Evolutionary conservation across 2,888 invertebrate genomes (phyloP).

Genomic region (Nomada ferruginata): DNA sequence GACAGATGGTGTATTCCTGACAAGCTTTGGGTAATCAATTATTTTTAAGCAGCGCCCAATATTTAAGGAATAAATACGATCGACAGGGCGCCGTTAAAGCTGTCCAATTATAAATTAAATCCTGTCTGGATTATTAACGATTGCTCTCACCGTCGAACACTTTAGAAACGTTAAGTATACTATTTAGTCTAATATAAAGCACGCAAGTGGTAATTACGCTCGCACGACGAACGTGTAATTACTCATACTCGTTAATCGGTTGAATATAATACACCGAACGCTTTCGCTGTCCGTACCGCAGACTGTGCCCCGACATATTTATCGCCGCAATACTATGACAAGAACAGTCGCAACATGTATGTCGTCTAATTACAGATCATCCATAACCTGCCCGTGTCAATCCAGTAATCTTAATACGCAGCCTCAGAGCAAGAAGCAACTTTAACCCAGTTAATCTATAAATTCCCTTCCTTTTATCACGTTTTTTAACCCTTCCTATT

Average conservation of each 20-base stretch:
- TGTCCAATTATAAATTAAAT: neutral
- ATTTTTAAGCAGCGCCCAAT: no score
- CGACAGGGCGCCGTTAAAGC: neutral
- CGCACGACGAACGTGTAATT: conserved; percentile 13
- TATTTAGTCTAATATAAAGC: neutral
- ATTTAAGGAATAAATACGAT: no score
- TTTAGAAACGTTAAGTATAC: neutral
- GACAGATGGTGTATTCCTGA: no score
- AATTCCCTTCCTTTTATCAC: no score
- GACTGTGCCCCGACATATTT: neutral
- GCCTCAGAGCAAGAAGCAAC: neutral
- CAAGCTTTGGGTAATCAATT: no score
- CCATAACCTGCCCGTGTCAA: neutral
- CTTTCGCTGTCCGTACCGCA: neutral
- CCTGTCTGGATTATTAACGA: neutral
- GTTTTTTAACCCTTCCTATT: neutral
- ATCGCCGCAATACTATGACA: neutral
- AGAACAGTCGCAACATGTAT: neutral
- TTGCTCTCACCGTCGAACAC: neutral
- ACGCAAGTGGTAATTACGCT: conserved; percentile 7
- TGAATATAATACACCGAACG: neutral
- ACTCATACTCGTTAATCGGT: neutral
- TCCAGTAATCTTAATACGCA: neutral
- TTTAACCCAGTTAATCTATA: neutral
- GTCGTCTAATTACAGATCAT: conserved; percentile 3